Base-by-base conservation (phyloP, 1,140 invertebrate species). In the Zaprionus vittiger region DNA sequence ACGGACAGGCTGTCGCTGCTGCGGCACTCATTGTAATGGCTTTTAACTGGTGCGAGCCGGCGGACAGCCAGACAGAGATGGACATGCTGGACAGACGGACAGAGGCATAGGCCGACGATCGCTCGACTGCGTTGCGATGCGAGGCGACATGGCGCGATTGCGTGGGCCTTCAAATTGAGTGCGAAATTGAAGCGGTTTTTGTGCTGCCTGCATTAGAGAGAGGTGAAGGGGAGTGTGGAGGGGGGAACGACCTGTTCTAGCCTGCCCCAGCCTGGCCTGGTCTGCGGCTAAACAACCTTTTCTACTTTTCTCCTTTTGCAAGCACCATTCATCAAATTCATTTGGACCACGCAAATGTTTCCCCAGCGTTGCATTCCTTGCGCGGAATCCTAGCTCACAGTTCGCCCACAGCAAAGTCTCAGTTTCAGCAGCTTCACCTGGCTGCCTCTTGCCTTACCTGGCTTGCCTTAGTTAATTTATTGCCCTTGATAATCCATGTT, bases 381-480 rank as follows among this genome's bases (percentile, higher is more conserved):
- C 59, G 59, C 56, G 26, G 22, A 44, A 20, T 54, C n/a, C 64
- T 47, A 59, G 41, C 41, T 9, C 47, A 41, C 38, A 24, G 47
- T 6, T 14, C 20, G 47, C 47, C 44, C 3, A 41, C 38, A 5
- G 38, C 14, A 41, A 9, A 17, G 44, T 9, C 4, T 20, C 47
- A 22, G 47, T 12, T 20, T 22, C 41, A 4, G n/a, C 47, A 52
- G 47, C 20, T 52, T 52, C 47, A n/a, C 2, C 41, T 7, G n/a
- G n/a, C n/a, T 26, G 17, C 52, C 31, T 54, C 49, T 54, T 14
- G 26, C 47, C 47, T 54, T 24, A 56, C 60, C 68, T 38, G 28
- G 60, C 83, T 73, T 82, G 72, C 63, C 74, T 81, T 84, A 89
- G 84, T 89, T 89, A 89, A 89, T 89, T 89, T 89, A 89, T 89